Percentiles rank a stretch among this genome's conserved stretches.
Evolutionary conservation across 2,113 vertebrate species (phyloP).

Genomic region (Gymnorhina tibicen): DNA sequence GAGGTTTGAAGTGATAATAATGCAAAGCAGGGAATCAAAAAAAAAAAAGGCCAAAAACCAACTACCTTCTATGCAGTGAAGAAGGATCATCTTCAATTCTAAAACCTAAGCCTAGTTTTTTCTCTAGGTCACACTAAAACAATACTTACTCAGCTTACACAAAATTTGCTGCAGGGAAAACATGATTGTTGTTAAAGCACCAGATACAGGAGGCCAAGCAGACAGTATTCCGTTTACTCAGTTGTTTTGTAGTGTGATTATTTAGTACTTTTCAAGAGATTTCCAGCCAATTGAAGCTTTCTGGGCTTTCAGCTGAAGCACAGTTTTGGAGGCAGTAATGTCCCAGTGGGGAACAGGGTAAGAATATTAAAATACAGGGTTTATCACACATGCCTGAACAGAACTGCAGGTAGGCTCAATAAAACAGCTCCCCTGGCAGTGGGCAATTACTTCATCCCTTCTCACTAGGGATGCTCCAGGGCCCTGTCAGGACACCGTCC

Average conservation of each 20-base stretch:
- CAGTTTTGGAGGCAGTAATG: background rate
- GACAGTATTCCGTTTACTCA: background rate
- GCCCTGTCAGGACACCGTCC: background rate
- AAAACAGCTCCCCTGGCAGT: background rate
- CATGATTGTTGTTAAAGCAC: background rate
- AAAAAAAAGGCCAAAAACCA: background rate
- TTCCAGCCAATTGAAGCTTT: background rate
- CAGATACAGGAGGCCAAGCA: background rate
- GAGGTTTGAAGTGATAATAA: background rate
- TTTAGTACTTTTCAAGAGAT: background rate
- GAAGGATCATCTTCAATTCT: background rate
- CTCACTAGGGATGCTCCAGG: background rate
- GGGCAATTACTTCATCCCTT: background rate
- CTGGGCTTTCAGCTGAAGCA: background rate
- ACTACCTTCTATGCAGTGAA: background rate
- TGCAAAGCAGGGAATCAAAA: background rate
- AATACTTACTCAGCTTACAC: background rate
- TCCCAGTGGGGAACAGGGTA: background rate
- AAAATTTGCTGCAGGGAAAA: background rate
- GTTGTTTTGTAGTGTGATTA: background rate
- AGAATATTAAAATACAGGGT: background rate
- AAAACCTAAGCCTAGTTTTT: background rate
- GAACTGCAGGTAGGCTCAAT: background rate
- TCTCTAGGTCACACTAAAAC: background rate
- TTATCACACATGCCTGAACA: background rate